Evolutionary conservation across 2,888 invertebrate species (phyloP).

Genomic region (Papilio protenor): DNA sequence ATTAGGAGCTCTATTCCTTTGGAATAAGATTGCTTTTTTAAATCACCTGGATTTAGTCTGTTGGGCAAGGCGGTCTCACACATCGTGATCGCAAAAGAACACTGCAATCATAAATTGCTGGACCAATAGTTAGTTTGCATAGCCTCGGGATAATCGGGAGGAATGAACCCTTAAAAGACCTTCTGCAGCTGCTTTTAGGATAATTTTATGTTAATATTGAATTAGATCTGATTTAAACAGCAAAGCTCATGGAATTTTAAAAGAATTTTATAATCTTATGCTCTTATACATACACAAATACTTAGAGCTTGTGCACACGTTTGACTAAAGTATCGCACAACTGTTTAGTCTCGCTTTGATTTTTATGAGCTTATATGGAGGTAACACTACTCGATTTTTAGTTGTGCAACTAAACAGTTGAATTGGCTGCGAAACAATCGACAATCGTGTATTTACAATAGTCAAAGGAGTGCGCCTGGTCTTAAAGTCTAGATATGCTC

Average conservation of each 20-base stretch:
- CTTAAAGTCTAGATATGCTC: no score
- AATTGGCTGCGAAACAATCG: no score
- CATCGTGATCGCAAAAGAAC: slow-evolving; percentile 63
- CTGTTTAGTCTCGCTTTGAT: no score
- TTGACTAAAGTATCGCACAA: no score
- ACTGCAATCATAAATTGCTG: slow-evolving; percentile 69
- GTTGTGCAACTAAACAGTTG: no score
- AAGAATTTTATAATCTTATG: no score
- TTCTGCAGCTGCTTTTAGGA: slow-evolving; percentile 32
- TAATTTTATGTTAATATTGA: background rate
- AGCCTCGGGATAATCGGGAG: slow-evolving; percentile 61
- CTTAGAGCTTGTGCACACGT: background rate
- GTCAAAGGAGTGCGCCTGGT: no score
- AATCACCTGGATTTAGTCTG: slow-evolving; percentile 46
- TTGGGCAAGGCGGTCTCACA: slow-evolving; percentile 71
- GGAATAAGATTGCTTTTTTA: slow-evolving; percentile 37
- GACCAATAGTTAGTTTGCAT: slow-evolving; percentile 67
- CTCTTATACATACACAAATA: no score
- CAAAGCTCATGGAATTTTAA: no score
- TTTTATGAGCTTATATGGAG: no score
- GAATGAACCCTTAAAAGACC: slow-evolving; percentile 61
- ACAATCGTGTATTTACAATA: no score
- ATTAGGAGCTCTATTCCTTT: slow-evolving; percentile 46
- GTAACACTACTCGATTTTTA: no score
- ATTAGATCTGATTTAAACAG: background rate